Evolutionary conservation across 2,888 invertebrate genomes (phyloP).

Genomic region (Caenorhabditis imperialis): DNA sequence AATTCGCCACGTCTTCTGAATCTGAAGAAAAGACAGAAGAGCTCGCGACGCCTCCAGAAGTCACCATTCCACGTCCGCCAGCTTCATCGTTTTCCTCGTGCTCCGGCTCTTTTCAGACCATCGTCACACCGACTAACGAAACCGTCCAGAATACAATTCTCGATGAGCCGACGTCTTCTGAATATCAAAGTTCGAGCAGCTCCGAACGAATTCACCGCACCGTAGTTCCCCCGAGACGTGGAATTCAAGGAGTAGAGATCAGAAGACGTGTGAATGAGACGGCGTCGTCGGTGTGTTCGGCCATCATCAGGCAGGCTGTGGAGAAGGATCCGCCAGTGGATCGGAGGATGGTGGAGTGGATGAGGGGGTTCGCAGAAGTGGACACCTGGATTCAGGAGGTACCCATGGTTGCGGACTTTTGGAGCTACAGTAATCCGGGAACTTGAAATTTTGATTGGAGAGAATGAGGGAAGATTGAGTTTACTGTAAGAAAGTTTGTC

Average conservation of each 20-base stretch:
- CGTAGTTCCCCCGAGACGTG: conserved; percentile 21
- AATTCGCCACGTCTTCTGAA: conserved; percentile 16
- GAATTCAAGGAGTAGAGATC: conserved; percentile 49
- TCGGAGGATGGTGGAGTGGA: conserved; percentile 42
- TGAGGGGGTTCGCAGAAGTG: conserved; percentile 48
- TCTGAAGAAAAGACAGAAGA: background rate
- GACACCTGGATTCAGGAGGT: conserved; percentile 54
- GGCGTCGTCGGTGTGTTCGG: conserved; percentile 19
- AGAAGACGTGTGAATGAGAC: conserved; percentile 41
- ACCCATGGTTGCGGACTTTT: too few species aligned
- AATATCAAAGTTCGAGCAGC: background rate
- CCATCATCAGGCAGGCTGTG: conserved; percentile 26
- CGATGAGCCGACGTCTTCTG: too few species aligned
- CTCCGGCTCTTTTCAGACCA: conserved; percentile 25
- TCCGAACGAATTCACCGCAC: conserved; percentile 9
- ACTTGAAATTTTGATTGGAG: too few species aligned
- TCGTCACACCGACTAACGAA: conserved; percentile 6
- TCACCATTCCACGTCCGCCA: conserved; percentile 6
- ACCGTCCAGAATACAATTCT: conserved; percentile 8
- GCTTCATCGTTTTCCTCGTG: conserved; percentile 32
- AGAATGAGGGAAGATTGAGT: too few species aligned
- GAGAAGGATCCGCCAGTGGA: conserved; percentile 38
- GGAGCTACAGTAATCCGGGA: too few species aligned
- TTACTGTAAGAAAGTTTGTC: too few species aligned
- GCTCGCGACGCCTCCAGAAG: background rate